Conservation (phyloP, 1,140 invertebrate species). For the Aradophagus sp. region DNA sequence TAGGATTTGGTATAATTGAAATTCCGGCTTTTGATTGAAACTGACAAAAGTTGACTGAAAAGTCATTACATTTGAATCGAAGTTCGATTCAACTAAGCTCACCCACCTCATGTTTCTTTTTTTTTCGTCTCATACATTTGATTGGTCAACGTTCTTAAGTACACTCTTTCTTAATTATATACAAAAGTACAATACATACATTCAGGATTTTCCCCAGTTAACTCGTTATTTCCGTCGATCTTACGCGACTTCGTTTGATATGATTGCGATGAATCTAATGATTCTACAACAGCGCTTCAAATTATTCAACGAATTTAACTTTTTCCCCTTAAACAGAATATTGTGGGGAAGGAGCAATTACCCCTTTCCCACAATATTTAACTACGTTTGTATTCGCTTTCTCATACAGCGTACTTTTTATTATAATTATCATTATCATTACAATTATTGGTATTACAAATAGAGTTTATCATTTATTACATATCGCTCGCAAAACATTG, state of each 20-base stretch:
- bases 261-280: slow-evolving; percentile 55
- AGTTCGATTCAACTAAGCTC: too few relatives aligned
- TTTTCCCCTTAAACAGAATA: too few relatives aligned
- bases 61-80: too few relatives aligned
- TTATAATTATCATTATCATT: slow-evolving; percentile 4
- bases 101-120: too few relatives aligned
- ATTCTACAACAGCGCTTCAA: slow-evolving; percentile 53
- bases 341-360: too few relatives aligned
- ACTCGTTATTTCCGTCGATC: slow-evolving; percentile 27
- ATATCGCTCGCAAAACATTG: slow-evolving; percentile 24
- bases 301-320: slow-evolving; percentile 22
- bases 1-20: too few relatives aligned
- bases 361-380: too few relatives aligned
- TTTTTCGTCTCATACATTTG: too few relatives aligned
- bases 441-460: slow-evolving; percentile 10
- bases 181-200: slow-evolving; percentile 58
- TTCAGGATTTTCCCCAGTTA: slow-evolving; percentile 36
- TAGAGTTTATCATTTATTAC: slow-evolving; percentile 5
- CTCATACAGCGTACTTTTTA: too few relatives aligned
- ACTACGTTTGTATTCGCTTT: too few relatives aligned
- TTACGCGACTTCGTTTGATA: slow-evolving; percentile 46
- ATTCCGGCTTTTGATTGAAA: too few relatives aligned
- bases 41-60: too few relatives aligned
- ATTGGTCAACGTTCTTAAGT: slow-evolving; percentile 48
- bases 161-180: slow-evolving; percentile 49